phyloP scores from a whole-genome alignment of 2,888 invertebrate species.

The Biston betularia region DNA sequence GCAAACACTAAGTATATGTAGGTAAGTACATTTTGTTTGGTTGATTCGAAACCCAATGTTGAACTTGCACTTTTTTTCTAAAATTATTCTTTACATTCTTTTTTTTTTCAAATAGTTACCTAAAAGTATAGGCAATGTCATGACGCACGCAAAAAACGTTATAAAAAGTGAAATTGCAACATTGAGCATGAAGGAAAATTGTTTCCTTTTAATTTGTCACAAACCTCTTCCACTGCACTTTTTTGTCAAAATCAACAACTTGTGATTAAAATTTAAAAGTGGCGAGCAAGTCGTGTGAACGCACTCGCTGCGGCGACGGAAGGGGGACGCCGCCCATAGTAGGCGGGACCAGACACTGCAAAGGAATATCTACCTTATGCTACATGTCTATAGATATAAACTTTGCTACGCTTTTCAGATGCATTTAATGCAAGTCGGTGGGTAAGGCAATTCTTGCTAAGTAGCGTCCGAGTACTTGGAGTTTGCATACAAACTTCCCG shows the following conservation, averaged over 20 bases:
- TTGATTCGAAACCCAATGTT: no score
- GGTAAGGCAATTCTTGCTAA: conserved; percentile 76
- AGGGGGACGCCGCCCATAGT: conserved; percentile 80
- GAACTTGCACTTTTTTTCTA: no score
- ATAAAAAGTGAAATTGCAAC: conserved; percentile 5
- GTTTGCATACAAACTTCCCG: conserved; percentile 61
- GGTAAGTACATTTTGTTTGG: no score
- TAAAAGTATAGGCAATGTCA: no score
- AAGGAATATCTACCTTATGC: conserved; percentile 54
- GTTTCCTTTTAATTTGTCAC: conserved; percentile 64
- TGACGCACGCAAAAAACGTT: not conserved
- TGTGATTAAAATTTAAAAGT: conserved; percentile 84
- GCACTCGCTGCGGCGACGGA: conserved; percentile 70
- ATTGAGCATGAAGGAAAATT: conserved; percentile 31
- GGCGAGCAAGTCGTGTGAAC: conserved; percentile 72
- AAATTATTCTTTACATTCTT: no score
- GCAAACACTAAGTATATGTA: no score
- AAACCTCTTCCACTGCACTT: conserved; percentile 67
- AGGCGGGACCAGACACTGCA: conserved; percentile 70
- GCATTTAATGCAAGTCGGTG: conserved; percentile 76
- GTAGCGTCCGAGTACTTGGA: conserved; percentile 74
- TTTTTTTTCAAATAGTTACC: no score
- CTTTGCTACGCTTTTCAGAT: conserved; percentile 45
- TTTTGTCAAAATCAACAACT: conserved; percentile 76
- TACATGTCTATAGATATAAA: conserved; percentile 25